These are phyloP conservation scores for Clarias macrocephalus DNA, from an alignment of 2,113 vertebrate species.

Conservation along the genomic window DNA sequence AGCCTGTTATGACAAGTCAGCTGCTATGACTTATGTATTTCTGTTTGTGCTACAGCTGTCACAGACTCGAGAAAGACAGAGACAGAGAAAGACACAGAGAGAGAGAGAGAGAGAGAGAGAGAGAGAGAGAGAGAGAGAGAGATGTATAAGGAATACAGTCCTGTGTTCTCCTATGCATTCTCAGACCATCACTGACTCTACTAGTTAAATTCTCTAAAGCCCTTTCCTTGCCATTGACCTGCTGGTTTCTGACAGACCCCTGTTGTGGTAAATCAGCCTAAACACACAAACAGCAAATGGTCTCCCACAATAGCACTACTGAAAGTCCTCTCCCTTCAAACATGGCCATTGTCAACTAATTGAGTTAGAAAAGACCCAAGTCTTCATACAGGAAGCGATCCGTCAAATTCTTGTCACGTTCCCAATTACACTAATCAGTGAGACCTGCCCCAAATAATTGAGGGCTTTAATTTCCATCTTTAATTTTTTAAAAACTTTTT, in stretches of 20 bases:
- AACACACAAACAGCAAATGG: conserved; percentile 54
- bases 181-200: neutral
- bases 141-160: neutral
- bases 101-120: neutral
- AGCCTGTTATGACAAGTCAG: neutral
- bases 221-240: conserved; percentile 37
- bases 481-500: neutral
- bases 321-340: conserved; percentile 45
- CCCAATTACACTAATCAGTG: conserved; percentile 44
- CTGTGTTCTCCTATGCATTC: neutral
- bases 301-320: conserved; percentile 41
- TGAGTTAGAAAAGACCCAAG: conserved; percentile 48
- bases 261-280: conserved; percentile 45
- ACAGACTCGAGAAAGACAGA: neutral
- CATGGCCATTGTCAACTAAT: conserved; percentile 56
- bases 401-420: conserved; percentile 53
- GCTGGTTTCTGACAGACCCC: conserved; percentile 48
- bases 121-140: neutral
- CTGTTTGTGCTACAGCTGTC: neutral
- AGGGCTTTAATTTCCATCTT: conserved; percentile 16
- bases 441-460: conserved; percentile 33
- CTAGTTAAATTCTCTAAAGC: conserved; percentile 3
- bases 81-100: neutral
- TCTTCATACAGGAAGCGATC: conserved; percentile 57
- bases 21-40: neutral